Conservation (phyloP, 1,140 invertebrate genomes). For the Potamilus streckersoni region DNA sequence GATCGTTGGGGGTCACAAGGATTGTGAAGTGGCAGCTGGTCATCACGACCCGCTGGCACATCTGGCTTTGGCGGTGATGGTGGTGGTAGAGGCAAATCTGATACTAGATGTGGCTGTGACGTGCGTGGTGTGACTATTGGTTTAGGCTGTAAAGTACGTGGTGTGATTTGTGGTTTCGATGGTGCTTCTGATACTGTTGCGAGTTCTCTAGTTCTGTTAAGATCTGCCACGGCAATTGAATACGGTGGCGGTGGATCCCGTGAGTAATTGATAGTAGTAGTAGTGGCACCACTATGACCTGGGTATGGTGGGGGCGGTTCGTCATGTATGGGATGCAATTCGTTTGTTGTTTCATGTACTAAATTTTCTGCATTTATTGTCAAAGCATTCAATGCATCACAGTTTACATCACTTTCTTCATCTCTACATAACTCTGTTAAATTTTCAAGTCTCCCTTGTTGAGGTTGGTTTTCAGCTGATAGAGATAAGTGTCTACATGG, state of each 20-base stretch:
- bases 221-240: not conserved
- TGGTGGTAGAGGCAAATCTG: not conserved
- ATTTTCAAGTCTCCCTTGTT: not conserved
- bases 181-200: not conserved
- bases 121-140: not conserved
- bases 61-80: too few relatives aligned
- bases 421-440: not conserved
- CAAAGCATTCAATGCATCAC: too few relatives aligned
- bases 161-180: not conserved
- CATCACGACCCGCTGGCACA: not conserved
- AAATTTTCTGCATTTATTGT: conserved; percentile 3
- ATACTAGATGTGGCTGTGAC: not conserved
- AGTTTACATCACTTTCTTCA: not conserved
- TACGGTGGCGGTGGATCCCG: conserved; percentile 5
- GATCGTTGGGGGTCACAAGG: not conserved
- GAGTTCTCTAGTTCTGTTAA: not conserved
- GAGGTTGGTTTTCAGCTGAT: not conserved
- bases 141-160: not conserved
- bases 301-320: conserved; percentile 28
- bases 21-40: not conserved
- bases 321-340: conserved; percentile 2
- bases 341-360: conserved; percentile 6
- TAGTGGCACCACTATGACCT: not conserved
- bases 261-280: conserved; percentile 11
- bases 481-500: not conserved